phyloP scores from a whole-genome alignment of 2,797 vertebrate genomes.

The Leptodactylus fallax region DNA sequence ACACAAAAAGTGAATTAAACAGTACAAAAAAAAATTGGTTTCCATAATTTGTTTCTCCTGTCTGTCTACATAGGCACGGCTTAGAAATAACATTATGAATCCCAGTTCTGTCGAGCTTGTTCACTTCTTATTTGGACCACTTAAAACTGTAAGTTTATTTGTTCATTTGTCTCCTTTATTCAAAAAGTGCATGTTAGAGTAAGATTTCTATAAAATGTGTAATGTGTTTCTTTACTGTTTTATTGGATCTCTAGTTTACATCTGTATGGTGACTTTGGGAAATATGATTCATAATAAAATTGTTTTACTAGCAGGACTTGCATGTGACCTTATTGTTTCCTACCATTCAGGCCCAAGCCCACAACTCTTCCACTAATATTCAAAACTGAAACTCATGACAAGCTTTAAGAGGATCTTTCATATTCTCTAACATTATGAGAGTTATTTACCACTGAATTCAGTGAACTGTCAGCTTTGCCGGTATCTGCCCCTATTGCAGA shows the following conservation, averaged over 20 bases:
- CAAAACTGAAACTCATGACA: no score
- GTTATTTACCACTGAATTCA: no score
- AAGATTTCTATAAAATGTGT: not conserved
- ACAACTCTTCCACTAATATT: no score
- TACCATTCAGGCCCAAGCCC: not conserved
- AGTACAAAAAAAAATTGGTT: not conserved
- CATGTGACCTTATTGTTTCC: no score
- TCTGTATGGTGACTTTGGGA: no score
- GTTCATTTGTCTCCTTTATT: not conserved
- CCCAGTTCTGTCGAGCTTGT: conserved; percentile 86
- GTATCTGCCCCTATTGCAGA: no score
- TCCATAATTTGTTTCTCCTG: not conserved
- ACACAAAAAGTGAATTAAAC: not conserved
- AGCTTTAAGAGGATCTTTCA: no score
- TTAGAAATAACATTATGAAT: conserved; percentile 81
- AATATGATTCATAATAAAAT: not conserved
- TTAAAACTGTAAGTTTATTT: conserved; percentile 82
- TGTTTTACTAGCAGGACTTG: not conserved
- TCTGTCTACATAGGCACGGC: conserved; percentile 75
- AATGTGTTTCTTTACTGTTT: not conserved
- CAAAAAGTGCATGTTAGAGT: no score
- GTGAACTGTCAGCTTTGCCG: no score
- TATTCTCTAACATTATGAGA: no score
- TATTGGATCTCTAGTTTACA: not conserved
- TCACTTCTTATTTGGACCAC: conserved; percentile 85